These are phyloP conservation scores for Tenrec ecaudatus DNA, from an alignment of 2,113 vertebrate species.

Conservation along the genomic window DNA sequence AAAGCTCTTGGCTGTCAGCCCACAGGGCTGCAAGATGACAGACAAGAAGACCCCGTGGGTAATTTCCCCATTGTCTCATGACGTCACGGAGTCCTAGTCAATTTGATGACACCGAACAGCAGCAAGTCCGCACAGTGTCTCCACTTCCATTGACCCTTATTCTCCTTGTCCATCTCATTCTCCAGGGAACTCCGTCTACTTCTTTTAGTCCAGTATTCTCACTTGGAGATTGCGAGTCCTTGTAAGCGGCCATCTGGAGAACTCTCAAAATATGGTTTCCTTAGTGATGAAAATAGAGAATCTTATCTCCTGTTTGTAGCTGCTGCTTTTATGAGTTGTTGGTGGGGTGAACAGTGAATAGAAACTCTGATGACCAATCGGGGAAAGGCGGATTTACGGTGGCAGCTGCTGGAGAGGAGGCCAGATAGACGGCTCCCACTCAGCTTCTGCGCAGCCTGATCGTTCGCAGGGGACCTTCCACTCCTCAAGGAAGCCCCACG, in stretches of 20 bases:
- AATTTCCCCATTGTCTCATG: neutral
- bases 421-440: neutral
- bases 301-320: neutral
- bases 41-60: neutral
- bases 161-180: neutral
- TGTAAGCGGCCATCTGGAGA: neutral
- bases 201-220: neutral
- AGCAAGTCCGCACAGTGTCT: neutral
- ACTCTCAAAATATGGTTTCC: slow-evolving; percentile 23
- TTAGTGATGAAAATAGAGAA: slow-evolving; percentile 40
- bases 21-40: neutral
- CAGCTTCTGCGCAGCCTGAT: neutral
- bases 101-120: neutral
- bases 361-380: neutral
- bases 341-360: neutral
- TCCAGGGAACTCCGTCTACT: neutral
- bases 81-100: neutral
- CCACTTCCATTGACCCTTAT: neutral
- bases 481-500: neutral
- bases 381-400: neutral
- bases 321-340: slow-evolving; percentile 15
- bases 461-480: neutral
- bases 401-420: neutral
- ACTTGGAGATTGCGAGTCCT: slow-evolving; percentile 11
- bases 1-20: too few relatives aligned